phyloP scores from a whole-genome alignment of 1,140 invertebrate genomes.

The Pachypeltis micranthus region DNA sequence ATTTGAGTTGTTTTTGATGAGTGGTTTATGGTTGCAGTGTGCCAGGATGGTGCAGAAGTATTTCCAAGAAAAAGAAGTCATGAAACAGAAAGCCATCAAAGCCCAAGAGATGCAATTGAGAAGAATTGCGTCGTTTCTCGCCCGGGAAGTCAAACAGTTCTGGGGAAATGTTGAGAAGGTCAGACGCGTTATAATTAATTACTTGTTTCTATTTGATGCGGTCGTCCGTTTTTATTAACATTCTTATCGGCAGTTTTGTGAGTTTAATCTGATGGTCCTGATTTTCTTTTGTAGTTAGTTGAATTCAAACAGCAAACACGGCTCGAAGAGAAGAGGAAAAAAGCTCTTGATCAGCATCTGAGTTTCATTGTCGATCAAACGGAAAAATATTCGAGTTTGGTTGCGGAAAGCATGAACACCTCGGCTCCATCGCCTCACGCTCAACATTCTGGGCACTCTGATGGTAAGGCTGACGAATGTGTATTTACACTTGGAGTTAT shows the following conservation, averaged over 20 bases:
- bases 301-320: slow-evolving; percentile 88
- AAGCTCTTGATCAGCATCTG: slow-evolving; percentile 90
- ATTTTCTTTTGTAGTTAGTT: slow-evolving; percentile 52
- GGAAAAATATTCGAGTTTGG: slow-evolving; percentile 88
- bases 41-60: slow-evolving; percentile 88
- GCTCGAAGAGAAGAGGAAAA: slow-evolving; percentile 87
- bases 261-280: too few relatives aligned
- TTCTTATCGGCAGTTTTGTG: too few relatives aligned
- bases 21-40: slow-evolving; percentile 46
- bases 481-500: too few relatives aligned
- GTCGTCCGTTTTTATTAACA: too few relatives aligned
- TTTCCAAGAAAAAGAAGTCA: slow-evolving; percentile 85
- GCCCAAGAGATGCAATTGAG: slow-evolving; percentile 76
- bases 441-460: slow-evolving; percentile 37
- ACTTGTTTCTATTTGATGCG: too few relatives aligned
- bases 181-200: slow-evolving; percentile 18
- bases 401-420: slow-evolving; percentile 69
- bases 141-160: slow-evolving; percentile 88
- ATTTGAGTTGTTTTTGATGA: too few relatives aligned
- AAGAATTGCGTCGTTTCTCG: slow-evolving; percentile 77
- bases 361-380: slow-evolving; percentile 98
- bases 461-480: slow-evolving; percentile 37
- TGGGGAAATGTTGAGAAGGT: slow-evolving; percentile 95
- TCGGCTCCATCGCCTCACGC: slow-evolving; percentile 36
- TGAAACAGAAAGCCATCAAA: slow-evolving; percentile 80